Percentiles rank a stretch among this genome's conserved stretches.
Evolutionary conservation across 2,113 vertebrate species (phyloP).

Genomic region (Suncus etruscus): DNA sequence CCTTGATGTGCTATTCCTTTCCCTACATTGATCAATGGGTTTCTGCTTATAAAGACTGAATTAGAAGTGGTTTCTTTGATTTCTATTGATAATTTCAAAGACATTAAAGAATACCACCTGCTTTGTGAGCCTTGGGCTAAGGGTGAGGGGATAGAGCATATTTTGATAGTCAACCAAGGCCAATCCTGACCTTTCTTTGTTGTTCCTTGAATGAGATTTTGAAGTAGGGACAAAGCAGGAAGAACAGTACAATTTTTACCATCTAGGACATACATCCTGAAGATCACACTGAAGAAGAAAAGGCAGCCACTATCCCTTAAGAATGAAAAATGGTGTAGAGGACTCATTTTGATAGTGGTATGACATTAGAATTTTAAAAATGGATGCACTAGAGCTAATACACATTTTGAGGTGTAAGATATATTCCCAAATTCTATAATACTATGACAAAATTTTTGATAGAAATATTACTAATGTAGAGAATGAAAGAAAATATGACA

Average conservation of each 20-base stretch:
- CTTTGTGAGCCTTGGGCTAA: conserved; percentile 45
- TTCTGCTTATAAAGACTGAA: conserved; percentile 69
- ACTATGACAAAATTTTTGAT: no score
- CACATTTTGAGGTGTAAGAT: no score
- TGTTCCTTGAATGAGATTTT: conserved; percentile 70
- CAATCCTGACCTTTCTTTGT: conserved; percentile 67
- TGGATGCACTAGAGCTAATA: no score
- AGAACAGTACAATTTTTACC: conserved; percentile 65
- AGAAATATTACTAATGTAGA: background rate
- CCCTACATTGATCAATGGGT: conserved; percentile 69
- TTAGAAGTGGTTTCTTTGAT: conserved; percentile 70
- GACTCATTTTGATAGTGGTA: no score
- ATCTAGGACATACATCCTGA: conserved; percentile 46
- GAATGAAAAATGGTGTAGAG: background rate
- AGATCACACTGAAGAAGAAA: conserved; percentile 47
- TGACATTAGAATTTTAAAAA: no score
- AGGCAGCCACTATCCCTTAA: background rate
- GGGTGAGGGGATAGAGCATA: conserved; percentile 36
- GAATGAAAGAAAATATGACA: background rate
- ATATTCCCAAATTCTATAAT: no score
- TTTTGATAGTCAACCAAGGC: conserved; percentile 46
- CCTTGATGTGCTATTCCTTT: conserved; percentile 74
- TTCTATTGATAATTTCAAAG: conserved; percentile 78
- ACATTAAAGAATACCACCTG: conserved; percentile 56
- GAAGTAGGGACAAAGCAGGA: conserved; percentile 61